phyloP scores from a whole-genome alignment of 2,888 invertebrate species.

The Ischnura elegans region DNA sequence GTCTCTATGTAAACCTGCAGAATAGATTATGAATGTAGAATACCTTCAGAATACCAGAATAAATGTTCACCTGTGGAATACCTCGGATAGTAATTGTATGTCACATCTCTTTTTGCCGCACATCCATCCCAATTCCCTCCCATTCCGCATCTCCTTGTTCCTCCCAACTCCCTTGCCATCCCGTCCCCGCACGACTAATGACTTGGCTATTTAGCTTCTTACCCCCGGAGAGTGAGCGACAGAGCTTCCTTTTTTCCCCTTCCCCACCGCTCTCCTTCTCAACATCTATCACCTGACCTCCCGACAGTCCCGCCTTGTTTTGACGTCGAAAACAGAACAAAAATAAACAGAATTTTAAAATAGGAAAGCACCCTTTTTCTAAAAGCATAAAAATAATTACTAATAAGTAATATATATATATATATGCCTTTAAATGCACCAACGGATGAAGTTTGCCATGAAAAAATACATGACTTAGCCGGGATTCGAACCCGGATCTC shows the following conservation, averaged over 20 bases:
- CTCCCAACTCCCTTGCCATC: not conserved
- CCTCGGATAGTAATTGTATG: too few relatives aligned
- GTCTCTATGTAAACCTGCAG: too few relatives aligned
- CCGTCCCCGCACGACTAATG: slow-evolving; percentile 2
- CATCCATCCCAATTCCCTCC: not conserved
- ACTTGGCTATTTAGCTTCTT: slow-evolving; percentile 9
- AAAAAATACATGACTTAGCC: too few relatives aligned
- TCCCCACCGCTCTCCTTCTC: not conserved
- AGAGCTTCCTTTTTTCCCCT: not conserved
- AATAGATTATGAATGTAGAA: too few relatives aligned
- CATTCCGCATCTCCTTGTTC: not conserved
- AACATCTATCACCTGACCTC: not conserved
- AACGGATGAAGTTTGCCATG: too few relatives aligned
- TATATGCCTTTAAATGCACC: too few relatives aligned
- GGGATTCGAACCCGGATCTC: too few relatives aligned
- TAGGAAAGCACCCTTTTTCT: too few relatives aligned
- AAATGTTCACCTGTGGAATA: too few relatives aligned
- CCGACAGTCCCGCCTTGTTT: not conserved
- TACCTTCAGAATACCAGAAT: too few relatives aligned
- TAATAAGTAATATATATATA: too few relatives aligned
- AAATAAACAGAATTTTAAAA: not conserved
- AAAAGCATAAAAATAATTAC: too few relatives aligned
- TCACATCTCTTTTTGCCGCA: not conserved
- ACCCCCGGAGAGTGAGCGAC: not conserved
- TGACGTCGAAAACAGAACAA: not conserved